phyloP scores from a whole-genome alignment of 2,113 vertebrate genomes.

The Aptenodytes forsteri region DNA sequence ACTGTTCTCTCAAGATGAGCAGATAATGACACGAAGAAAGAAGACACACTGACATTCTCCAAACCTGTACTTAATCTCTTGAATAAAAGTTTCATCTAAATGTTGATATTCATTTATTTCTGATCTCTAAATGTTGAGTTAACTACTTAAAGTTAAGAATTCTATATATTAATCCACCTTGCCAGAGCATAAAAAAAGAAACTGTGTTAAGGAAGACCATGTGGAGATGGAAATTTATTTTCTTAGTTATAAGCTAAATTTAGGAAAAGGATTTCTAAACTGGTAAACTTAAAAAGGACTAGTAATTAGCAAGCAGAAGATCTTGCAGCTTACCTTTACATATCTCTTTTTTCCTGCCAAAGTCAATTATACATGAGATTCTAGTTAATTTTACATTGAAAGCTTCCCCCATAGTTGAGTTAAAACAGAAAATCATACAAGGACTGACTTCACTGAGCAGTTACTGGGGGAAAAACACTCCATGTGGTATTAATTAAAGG shows the following conservation, averaged over 20 bases:
- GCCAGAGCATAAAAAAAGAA: neutral
- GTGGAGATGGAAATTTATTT: neutral
- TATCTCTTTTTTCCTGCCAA: neutral
- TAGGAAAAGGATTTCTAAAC: neutral
- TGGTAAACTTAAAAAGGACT: neutral
- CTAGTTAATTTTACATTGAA: neutral
- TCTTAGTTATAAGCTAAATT: neutral
- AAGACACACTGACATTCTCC: neutral
- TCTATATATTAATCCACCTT: neutral
- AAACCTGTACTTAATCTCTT: neutral
- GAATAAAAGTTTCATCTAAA: neutral
- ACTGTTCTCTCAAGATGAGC: neutral
- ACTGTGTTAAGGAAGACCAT: neutral
- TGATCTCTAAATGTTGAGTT: neutral
- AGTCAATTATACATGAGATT: conserved; percentile 39
- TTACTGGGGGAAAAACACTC: neutral
- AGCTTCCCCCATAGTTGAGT: neutral
- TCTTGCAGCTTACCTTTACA: neutral
- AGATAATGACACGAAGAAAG: neutral
- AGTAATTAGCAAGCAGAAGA: neutral
- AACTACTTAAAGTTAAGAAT: neutral
- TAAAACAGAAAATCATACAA: conserved; percentile 37
- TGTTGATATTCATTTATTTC: neutral
- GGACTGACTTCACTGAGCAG: neutral
- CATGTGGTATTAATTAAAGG: conserved; percentile 59